These are phyloP conservation scores for Oreonectes daqikongensis DNA, from an alignment of 2,797 vertebrate genomes.

Conservation along the genomic window DNA sequence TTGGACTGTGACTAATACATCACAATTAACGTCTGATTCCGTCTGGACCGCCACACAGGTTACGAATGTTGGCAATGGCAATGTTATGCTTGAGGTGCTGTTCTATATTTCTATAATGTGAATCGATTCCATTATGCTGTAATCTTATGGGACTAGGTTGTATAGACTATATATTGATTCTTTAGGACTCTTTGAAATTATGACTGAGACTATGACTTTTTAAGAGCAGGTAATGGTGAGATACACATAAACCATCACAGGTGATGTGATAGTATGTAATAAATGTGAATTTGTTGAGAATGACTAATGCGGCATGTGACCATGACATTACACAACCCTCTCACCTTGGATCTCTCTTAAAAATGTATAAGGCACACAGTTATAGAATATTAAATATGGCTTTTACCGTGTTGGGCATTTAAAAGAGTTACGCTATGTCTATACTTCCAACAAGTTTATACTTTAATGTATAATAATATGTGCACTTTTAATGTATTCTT, in stretches of 20 bases:
- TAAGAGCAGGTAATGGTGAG: neutral
- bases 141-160: neutral
- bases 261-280: neutral
- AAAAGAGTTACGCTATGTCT: conserved; percentile 58
- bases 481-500: neutral
- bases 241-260: too few relatives aligned
- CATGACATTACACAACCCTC: conserved; percentile 21
- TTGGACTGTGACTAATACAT: conserved; percentile 54
- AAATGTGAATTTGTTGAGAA: conserved; percentile 1
- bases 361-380: conserved; percentile 60
- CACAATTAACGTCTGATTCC: conserved; percentile 43
- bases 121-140: conserved; percentile 4
- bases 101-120: conserved; percentile 34
- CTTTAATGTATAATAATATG: neutral
- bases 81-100: conserved; percentile 1
- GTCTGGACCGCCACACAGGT: conserved; percentile 33
- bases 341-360: conserved; percentile 46
- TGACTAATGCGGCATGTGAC: conserved; percentile 13
- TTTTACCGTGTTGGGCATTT: conserved; percentile 50
- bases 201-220: neutral
- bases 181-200: neutral
- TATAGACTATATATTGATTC: neutral
- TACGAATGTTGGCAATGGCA: conserved; percentile 35
- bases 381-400: conserved; percentile 41
- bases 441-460: too few relatives aligned